Percentiles rank a stretch among this genome's conserved stretches.
phyloP scores from a whole-genome alignment of 2,797 vertebrate genomes.

The Chaetodon trifasciatus region DNA sequence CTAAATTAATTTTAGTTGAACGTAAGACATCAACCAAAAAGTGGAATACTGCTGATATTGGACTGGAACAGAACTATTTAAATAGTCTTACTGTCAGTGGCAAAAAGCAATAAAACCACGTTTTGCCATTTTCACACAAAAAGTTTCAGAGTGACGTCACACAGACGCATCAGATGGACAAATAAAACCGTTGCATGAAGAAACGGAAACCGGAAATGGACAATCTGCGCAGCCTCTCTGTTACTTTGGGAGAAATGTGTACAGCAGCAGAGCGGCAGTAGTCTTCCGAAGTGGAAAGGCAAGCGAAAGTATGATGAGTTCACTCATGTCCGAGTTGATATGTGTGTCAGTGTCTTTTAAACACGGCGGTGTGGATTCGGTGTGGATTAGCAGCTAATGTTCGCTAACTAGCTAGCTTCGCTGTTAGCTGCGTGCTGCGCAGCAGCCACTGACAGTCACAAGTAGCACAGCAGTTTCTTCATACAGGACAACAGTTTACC shows the following conservation, averaged over 20 bases:
- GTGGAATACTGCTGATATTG: not conserved
- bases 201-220: constrained; percentile 59
- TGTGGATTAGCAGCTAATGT: not conserved
- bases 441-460: not conserved
- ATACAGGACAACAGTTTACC: not conserved
- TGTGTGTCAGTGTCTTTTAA: not conserved
- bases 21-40: not conserved
- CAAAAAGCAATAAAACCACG: not conserved
- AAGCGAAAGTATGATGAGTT: not conserved
- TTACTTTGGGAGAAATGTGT: not conserved
- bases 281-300: not conserved
- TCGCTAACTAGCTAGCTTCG: constrained; percentile 44
- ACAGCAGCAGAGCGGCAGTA: not conserved
- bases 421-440: constrained; percentile 38
- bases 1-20: not conserved
- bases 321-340: accelerated
- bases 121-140: not conserved
- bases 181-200: not conserved
- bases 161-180: not conserved
- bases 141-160: not conserved
- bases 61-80: not conserved
- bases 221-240: accelerated
- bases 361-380: not conserved
- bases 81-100: not conserved
- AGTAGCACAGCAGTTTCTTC: not conserved